Base-by-base conservation (phyloP, 2,888 invertebrate species). In the Frankliniella fusca region DNA sequence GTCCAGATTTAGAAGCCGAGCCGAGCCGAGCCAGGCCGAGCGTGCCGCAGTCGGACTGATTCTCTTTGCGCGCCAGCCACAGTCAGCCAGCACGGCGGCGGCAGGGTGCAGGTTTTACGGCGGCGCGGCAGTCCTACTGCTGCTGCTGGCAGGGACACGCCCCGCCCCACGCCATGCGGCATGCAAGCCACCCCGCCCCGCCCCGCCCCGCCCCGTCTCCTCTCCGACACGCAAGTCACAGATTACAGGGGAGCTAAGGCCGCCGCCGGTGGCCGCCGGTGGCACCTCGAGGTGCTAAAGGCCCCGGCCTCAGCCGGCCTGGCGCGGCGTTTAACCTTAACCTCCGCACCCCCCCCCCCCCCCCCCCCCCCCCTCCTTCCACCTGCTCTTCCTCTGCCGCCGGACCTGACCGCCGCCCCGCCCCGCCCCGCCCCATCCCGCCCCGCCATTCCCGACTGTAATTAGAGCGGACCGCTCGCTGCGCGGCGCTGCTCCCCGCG, bases 251-350 rank as follows among this genome's bases (percentile, higher is more conserved):
- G 23, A 27, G 70, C 70, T 20, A 27, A n/a, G n/a, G n/a, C n/a
- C n/a, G n/a, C n/a, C n/a, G n/a, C n/a, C n/a, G n/a, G n/a, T n/a
- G 8, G 70, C 70, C 27, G 9, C 70, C 70, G 70, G 23, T 76
- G 27, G 23, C 70, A 76, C 70, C 70, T 76, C 70, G 70, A 76
- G 70, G 70, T 76, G 70, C 70, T 76, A 76, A 76, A 76, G 70
- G 70, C 12, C 38, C 38, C n/a, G n/a, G n/a, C n/a, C n/a, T n/a
- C n/a, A n/a, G n/a, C n/a, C n/a, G n/a, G n/a, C n/a, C n/a, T n/a
- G n/a, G n/a, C n/a, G n/a, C n/a, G n/a, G n/a, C 70, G 70, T n/a
- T 70, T 70, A 70, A 23, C 54, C 54, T 54, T 54, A 11, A 54
- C 54, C 38, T 11, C 54, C 54, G 20, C 54, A 15, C 20, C 54